Base-by-base conservation (phyloP, 2,888 invertebrate species). In the Colletes collaris region DNA sequence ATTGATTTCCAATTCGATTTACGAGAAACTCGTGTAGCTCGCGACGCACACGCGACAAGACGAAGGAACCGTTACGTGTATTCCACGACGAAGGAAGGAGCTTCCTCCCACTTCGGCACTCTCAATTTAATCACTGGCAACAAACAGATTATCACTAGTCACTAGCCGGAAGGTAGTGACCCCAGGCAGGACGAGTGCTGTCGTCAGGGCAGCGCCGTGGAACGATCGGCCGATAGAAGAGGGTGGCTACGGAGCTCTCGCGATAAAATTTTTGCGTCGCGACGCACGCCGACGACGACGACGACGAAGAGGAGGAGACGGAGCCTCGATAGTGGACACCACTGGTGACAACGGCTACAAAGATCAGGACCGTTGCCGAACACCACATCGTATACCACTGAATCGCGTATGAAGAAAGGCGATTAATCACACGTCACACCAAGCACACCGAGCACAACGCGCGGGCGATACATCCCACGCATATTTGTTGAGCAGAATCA, bases 381-480 rank as follows among this genome's bases (percentile, higher is more conserved):
- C 90, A 89, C 91, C 91, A 91, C 91, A 91, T 91, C 90, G 90
- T 91, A 91, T 86, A 89, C 85, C 87, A 89, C 89, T 89, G 82
- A 76, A 73, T 86, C 83, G 79, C 86, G 85, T 83, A 79, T 63
- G 67, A 79, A 69, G 73, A 77, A 76, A 75, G 71, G 66, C 76
- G 79, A 79, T 78, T 81, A 79, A 82, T 86, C 86, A 88, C 90
- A 89, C 90, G 87, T 88, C 86, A 90, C 91, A 89, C 87, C 86
- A 88, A 86, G 73, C 86, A 87, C 88, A 78, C 83, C 86, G 87
- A 85, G 84, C 84, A 87, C 86, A 84, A 78, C 82, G 87, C 85
- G 72, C 83, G 83, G 86, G 67, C 83, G 79, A 86, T 81, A 76
- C 87, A 82, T 82, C 77, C 83, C 84, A 79, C 85, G 84, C 82